phyloP scores from a whole-genome alignment of 2,797 vertebrate genomes.

The Dendrocincla tyrannina region DNA sequence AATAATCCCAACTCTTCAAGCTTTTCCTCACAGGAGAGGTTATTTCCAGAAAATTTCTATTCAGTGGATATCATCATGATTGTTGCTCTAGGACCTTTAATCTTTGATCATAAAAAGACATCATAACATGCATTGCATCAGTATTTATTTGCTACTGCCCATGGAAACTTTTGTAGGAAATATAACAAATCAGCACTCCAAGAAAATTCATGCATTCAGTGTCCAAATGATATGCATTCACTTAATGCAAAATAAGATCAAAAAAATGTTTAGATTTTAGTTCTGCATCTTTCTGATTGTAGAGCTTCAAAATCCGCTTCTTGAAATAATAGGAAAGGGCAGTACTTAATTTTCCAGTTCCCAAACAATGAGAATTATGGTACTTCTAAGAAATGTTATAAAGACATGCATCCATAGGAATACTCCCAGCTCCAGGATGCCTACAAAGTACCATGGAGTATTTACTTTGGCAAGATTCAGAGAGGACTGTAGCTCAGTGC shows the following conservation, averaged over 20 bases:
- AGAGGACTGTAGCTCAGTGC: neutral
- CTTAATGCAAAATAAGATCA: neutral
- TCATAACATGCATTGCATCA: neutral
- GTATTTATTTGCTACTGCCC: neutral
- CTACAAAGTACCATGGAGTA: neutral
- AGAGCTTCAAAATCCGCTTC: neutral
- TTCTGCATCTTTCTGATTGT: neutral
- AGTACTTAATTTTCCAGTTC: neutral
- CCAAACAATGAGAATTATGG: neutral
- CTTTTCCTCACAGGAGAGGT: neutral
- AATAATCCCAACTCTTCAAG: neutral
- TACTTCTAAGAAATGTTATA: neutral
- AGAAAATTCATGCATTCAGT: neutral
- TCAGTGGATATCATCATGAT: neutral
- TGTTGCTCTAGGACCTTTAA: neutral
- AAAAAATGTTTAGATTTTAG: neutral
- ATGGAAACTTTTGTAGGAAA: neutral
- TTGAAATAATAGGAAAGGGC: neutral
- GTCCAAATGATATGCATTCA: neutral
- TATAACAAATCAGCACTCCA: neutral
- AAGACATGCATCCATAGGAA: neutral
- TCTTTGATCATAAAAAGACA: neutral
- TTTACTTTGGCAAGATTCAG: neutral
- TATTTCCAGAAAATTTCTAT: neutral
- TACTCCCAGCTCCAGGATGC: neutral